Conservation (phyloP, 2,113 vertebrate species). For the Dasyprocta punctata region DNA sequence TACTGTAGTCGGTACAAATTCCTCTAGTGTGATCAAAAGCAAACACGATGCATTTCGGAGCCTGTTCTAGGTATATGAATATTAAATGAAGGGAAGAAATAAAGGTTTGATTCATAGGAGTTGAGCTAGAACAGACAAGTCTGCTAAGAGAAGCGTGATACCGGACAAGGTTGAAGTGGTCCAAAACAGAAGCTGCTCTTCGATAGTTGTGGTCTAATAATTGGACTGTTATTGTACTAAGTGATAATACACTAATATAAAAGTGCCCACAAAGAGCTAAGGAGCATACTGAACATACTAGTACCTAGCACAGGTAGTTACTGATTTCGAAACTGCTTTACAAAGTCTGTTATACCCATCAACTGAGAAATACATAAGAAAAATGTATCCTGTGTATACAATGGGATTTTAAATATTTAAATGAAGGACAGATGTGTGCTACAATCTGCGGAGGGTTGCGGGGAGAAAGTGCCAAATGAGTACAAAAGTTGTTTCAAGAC, state of each 20-base stretch:
- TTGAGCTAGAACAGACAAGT: background rate
- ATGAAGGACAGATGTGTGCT: background rate
- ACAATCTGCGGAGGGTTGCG: background rate
- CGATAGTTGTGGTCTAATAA: background rate
- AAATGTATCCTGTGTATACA: background rate
- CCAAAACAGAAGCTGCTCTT: background rate
- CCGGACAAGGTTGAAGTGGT: background rate
- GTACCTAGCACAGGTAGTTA: background rate
- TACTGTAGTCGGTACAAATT: background rate
- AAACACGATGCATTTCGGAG: background rate
- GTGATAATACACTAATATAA: background rate
- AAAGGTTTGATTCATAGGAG: background rate
- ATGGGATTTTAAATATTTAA: background rate
- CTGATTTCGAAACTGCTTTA: background rate
- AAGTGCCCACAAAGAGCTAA: background rate
- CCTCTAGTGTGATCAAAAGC: background rate
- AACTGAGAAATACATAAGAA: background rate
- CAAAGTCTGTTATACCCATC: background rate
- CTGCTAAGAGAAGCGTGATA: background rate
- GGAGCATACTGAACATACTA: background rate
- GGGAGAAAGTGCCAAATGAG: background rate
- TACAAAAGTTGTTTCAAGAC: too few species aligned
- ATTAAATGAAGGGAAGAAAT: background rate
- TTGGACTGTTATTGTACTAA: background rate
- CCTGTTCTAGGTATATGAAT: fast-evolving